phyloP scores from a whole-genome alignment of 2,797 vertebrate genomes.

The Emys orbicularis region DNA sequence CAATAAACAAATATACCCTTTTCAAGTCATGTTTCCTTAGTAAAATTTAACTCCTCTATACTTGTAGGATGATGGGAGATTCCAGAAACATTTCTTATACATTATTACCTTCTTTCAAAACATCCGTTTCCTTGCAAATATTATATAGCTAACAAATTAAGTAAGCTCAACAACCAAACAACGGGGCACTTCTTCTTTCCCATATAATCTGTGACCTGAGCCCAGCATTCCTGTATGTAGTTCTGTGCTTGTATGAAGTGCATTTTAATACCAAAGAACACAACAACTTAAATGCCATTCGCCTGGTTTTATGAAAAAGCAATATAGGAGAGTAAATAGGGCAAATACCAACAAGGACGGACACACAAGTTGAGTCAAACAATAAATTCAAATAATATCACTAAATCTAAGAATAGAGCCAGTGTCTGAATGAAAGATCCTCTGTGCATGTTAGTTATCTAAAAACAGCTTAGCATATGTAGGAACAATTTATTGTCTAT shows the following conservation, averaged over 20 bases:
- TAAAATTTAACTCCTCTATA: background rate
- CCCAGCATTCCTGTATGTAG: slow-evolving; percentile 89
- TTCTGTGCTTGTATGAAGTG: slow-evolving; percentile 87
- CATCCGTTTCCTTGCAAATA: slow-evolving; percentile 38
- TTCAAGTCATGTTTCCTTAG: background rate
- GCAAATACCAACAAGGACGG: slow-evolving; percentile 97
- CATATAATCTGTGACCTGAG: slow-evolving; percentile 88
- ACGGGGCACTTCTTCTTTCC: slow-evolving; percentile 88
- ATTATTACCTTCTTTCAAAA: slow-evolving; percentile 17
- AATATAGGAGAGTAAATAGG: slow-evolving; percentile 98
- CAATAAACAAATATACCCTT: background rate
- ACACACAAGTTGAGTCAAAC: slow-evolving; percentile 88
- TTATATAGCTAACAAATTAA: slow-evolving; percentile 64
- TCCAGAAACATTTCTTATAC: background rate
- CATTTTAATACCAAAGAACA: slow-evolving; percentile 95
- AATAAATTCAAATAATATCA: slow-evolving; percentile 84
- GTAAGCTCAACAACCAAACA: slow-evolving; percentile 81
- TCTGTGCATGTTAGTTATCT: slow-evolving; percentile 41
- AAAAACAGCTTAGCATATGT: slow-evolving; percentile 52
- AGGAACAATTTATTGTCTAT: slow-evolving; percentile 66
- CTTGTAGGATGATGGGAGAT: background rate
- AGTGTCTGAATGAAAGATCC: slow-evolving; percentile 23
- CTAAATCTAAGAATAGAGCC: slow-evolving; percentile 55
- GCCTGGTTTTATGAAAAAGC: slow-evolving; percentile 92
- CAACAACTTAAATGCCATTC: slow-evolving; percentile 97